Evolutionary conservation across 2,113 vertebrate species (phyloP).

Genomic region (Mystacornis crossleyi): DNA sequence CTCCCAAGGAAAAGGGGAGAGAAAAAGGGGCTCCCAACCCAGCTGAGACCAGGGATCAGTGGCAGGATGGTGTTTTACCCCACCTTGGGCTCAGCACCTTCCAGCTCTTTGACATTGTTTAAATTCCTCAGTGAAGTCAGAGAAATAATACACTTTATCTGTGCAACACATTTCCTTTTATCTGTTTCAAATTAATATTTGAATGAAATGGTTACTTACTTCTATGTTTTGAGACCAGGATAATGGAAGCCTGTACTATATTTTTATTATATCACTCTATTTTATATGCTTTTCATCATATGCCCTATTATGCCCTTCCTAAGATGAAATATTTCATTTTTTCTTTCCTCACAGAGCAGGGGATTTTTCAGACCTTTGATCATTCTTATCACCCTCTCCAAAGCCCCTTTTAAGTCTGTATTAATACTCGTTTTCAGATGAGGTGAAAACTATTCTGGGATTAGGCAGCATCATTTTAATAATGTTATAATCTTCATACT

Average conservation of each 20-base stretch:
- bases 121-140: neutral
- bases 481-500: neutral
- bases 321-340: neutral
- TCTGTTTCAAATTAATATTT: constrained; percentile 19
- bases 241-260: constrained; percentile 5
- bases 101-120: neutral
- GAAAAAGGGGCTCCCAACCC: neutral
- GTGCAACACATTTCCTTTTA: neutral
- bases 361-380: constrained; percentile 27
- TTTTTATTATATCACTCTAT: constrained; percentile 26
- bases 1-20: neutral
- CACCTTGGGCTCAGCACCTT: neutral
- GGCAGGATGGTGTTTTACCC: neutral
- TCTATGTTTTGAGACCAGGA: neutral
- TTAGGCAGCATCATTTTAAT: constrained; percentile 37
- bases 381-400: constrained; percentile 35
- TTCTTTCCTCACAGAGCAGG: neutral
- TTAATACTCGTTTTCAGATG: constrained; percentile 5
- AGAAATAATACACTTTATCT: neutral
- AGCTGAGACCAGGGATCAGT: neutral
- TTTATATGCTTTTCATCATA: constrained; percentile 28
- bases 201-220: neutral
- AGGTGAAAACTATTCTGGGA: constrained; percentile 28
- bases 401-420: constrained; percentile 42
- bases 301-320: neutral